Evolutionary conservation across 2,888 invertebrate species (phyloP).

Genomic region (Drosophila dives): DNA sequence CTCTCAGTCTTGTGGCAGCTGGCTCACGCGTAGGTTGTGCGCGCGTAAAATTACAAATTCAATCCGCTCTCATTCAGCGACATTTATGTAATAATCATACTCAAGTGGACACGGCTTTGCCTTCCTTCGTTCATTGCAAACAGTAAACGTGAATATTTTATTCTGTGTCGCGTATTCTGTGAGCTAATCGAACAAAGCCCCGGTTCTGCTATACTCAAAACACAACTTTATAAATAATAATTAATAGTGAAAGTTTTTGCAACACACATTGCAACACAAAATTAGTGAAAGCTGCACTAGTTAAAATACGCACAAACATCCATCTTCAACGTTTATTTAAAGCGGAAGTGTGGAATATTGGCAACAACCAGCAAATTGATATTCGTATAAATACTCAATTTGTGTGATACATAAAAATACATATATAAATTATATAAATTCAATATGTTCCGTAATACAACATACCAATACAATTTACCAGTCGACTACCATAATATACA

Average conservation of each 20-base stretch:
- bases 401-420: not conserved
- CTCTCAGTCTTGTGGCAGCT: constrained; percentile 83
- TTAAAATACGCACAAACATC: constrained; percentile 2
- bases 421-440: not conserved
- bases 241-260: constrained; percentile 65
- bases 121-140: constrained; percentile 61
- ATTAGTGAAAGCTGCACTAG: constrained; percentile 44
- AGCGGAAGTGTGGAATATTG: constrained; percentile 32
- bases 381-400: not conserved
- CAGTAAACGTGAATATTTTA: constrained; percentile 50
- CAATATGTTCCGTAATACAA: constrained; percentile 82
- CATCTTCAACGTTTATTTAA: constrained; percentile 11
- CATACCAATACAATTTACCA: constrained; percentile 86
- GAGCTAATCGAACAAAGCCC: constrained; percentile 51
- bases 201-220: constrained; percentile 31
- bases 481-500: constrained; percentile 87
- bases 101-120: constrained; percentile 57
- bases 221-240: not conserved
- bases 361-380: constrained; percentile 4
- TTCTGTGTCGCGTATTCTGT: constrained; percentile 50
- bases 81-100: constrained; percentile 71
- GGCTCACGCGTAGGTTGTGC: constrained; percentile 82
- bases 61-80: constrained; percentile 45
- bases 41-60: constrained; percentile 53
- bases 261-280: constrained; percentile 36